Percentiles rank a stretch among this genome's conserved stretches.
These are phyloP conservation scores for cat (Felis catus) DNA, from an alignment of 2,113 vertebrate genomes.

Conservation along the genomic window F.catus_Fca126_mat1.0 CM031412.1:204621001-204621500, in stretches of 20 bases:
- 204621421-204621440: neutral
- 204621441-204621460: neutral
- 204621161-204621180: neutral
- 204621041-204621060: too few species aligned
- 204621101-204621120: neutral
- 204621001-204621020: neutral
- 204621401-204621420: neutral
- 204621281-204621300: neutral
- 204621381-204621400: neutral
- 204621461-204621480: conserved; percentile 4
- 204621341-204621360: neutral
- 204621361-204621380: neutral
- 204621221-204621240: conserved; percentile 15
- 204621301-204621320: neutral
- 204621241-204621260: neutral
- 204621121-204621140: neutral
- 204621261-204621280: neutral
- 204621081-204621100: neutral
- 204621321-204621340: neutral
- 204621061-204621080: neutral
- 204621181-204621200: neutral
- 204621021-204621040: neutral
- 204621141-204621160: neutral
- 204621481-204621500: neutral
- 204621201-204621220: neutral